Conservation (phyloP, 2,888 invertebrate genomes). For the Ptychoptera contaminata region DNA sequence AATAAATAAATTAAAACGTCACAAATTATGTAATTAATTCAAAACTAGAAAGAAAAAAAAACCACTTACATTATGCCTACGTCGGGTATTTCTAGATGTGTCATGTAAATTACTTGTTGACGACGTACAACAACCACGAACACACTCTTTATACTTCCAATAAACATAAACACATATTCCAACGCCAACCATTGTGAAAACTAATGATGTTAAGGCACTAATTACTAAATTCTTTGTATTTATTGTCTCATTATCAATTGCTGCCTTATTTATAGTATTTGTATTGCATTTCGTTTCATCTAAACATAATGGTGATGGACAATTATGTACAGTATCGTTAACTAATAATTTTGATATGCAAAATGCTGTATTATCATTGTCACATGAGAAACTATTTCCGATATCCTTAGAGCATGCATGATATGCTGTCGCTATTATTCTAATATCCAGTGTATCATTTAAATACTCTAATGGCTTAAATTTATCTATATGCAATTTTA, state of each 20-base stretch:
- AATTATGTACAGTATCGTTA: conserved; percentile 26
- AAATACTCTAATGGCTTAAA: conserved; percentile 8
- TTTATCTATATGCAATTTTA: too few relatives aligned
- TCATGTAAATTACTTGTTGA: too few relatives aligned
- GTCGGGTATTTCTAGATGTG: too few relatives aligned
- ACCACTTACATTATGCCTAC: too few relatives aligned
- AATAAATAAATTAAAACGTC: too few relatives aligned
- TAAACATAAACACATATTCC: conserved; percentile 27
- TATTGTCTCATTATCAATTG: too few relatives aligned
- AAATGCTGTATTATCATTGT: conserved; percentile 20
- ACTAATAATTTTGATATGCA: conserved; percentile 26
- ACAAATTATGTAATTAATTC: too few relatives aligned
- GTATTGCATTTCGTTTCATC: conserved; percentile 25
- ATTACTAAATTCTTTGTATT: conserved; percentile 24
- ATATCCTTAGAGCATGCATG: conserved; percentile 19
- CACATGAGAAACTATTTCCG: conserved; percentile 21
- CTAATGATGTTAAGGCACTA: conserved; percentile 26
- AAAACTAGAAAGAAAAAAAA: too few relatives aligned
- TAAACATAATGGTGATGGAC: conserved; percentile 22
- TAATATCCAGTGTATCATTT: conserved; percentile 21
- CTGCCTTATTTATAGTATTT: conserved; percentile 15
- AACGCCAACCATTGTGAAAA: conserved; percentile 28
- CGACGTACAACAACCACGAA: conserved; percentile 7
- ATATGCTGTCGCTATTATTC: conserved; percentile 25
- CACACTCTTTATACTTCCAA: conserved; percentile 30